phyloP scores from a whole-genome alignment of 2,888 invertebrate genomes.

The Chouioia cunea region DNA sequence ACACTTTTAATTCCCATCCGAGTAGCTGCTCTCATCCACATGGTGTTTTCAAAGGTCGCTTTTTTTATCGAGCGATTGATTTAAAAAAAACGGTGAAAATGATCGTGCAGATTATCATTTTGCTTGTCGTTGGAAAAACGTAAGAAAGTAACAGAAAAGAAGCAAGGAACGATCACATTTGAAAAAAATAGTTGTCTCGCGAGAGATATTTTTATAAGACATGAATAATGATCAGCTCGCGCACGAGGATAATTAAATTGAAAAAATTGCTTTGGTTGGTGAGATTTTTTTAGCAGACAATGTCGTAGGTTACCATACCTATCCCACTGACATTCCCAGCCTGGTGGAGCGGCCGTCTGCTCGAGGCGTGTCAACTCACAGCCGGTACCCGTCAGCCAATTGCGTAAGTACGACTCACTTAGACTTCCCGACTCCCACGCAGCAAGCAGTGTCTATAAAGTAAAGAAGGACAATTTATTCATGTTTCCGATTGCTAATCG shows the following conservation, averaged over 20 bases:
- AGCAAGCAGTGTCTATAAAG: constrained; percentile 72
- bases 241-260: not conserved
- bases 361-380: constrained; percentile 75
- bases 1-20: constrained; percentile 17
- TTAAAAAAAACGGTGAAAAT: no score
- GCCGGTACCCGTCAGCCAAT: constrained; percentile 74
- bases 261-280: not conserved
- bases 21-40: no score
- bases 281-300: constrained; percentile 38
- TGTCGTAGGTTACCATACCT: constrained; percentile 73
- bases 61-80: no score
- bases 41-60: no score
- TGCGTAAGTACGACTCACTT: constrained; percentile 72
- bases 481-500: not conserved
- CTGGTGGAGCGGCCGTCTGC: constrained; percentile 75
- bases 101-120: no score
- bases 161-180: not conserved
- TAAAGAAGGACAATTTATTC: constrained; percentile 1
- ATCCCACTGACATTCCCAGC: constrained; percentile 82
- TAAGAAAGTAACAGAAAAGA: no score
- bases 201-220: not conserved
- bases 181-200: not conserved
- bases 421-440: constrained; percentile 76
- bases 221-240: not conserved
- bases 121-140: no score